These are phyloP conservation scores for Cichladusa arquata DNA, from an alignment of 2,113 vertebrate genomes.

Conservation along the genomic window DNA sequence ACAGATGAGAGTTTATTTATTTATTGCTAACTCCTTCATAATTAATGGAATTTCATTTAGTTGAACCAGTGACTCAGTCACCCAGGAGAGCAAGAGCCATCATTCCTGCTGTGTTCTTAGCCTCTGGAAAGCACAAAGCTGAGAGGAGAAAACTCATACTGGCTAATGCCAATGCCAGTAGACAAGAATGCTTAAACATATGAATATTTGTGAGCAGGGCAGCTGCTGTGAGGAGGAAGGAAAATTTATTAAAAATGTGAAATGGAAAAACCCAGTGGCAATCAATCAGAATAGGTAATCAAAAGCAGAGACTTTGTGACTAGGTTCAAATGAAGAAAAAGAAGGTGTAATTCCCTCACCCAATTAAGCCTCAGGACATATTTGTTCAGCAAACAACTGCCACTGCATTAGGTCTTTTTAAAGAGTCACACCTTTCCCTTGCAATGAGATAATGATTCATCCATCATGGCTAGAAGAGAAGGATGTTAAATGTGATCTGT, in stretches of 20 bases:
- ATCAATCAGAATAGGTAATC: background rate
- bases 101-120: background rate
- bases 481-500: background rate
- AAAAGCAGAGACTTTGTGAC: background rate
- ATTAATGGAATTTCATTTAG: slow-evolving; percentile 26
- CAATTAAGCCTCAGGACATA: background rate
- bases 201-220: background rate
- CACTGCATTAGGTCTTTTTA: background rate
- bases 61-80: background rate
- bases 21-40: background rate
- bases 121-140: background rate
- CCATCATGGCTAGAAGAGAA: background rate
- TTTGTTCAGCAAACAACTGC: background rate
- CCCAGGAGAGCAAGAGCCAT: background rate
- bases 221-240: background rate
- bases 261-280: background rate
- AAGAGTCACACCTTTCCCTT: background rate
- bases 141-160: background rate
- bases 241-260: background rate
- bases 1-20: background rate
- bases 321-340: background rate
- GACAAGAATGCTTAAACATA: background rate
- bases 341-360: background rate
- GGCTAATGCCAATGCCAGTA: background rate
- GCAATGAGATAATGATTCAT: background rate